These are phyloP conservation scores for Panonychus citri DNA, from an alignment of 1,140 invertebrate species.

Conservation along the genomic window DNA sequence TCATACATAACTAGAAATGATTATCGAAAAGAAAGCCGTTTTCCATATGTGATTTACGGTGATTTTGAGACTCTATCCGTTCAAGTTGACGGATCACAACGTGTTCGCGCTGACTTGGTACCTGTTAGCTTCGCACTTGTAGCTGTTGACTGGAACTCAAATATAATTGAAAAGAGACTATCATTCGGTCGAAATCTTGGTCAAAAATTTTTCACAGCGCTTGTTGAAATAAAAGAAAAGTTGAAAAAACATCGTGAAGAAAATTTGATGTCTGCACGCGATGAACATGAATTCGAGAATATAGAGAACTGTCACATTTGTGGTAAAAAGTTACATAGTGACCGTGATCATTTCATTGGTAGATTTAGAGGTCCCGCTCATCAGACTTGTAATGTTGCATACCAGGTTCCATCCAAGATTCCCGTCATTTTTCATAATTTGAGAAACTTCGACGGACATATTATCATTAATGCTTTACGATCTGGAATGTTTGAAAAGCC, in stretches of 20 bases:
- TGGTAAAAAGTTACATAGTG: background rate
- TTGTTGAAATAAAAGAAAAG: background rate
- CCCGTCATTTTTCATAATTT: background rate
- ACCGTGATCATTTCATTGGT: background rate
- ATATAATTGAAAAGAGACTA: background rate
- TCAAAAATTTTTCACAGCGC: background rate
- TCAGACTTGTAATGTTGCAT: background rate
- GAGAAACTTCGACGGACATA: background rate
- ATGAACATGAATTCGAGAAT: too few species aligned
- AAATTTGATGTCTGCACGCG: too few species aligned
- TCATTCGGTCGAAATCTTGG: background rate
- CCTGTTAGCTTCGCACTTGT: background rate
- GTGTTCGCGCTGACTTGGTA: background rate
- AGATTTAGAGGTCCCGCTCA: background rate
- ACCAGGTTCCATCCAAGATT: background rate
- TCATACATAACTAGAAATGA: background rate
- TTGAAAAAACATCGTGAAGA: background rate
- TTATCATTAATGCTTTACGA: background rate
- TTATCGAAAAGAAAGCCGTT: background rate
- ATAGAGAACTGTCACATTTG: too few species aligned
- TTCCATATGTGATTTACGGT: background rate
- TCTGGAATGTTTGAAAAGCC: background rate
- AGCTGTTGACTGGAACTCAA: background rate
- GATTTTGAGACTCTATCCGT: background rate
- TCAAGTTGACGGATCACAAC: background rate